These are phyloP conservation scores for Hoplias malabaricus DNA, from an alignment of 2,113 vertebrate genomes.

Conservation along the genomic window DNA sequence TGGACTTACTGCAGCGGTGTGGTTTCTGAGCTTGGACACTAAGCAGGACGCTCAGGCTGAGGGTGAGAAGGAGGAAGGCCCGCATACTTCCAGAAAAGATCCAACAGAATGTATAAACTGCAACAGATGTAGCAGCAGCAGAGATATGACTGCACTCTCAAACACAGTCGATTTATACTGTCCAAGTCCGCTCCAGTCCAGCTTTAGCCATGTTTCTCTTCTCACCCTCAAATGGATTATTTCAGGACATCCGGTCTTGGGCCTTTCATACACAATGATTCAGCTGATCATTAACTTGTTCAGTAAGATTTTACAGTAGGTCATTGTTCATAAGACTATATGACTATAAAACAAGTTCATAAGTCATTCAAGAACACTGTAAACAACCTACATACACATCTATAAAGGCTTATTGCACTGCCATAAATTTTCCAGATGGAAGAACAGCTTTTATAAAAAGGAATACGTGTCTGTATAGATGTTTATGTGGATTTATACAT, in stretches of 20 bases:
- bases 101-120: not conserved
- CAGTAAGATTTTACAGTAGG: too few species aligned
- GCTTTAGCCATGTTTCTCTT: constrained; percentile 5
- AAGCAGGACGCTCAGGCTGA: constrained; percentile 34
- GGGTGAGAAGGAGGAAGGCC: constrained; percentile 4
- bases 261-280: not conserved
- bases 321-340: too few species aligned
- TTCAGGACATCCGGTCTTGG: not conserved
- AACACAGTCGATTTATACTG: not conserved
- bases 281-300: constrained; percentile 14
- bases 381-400: too few species aligned
- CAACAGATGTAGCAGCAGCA: not conserved
- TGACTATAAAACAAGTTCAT: too few species aligned
- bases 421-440: too few species aligned
- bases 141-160: not conserved
- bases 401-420: too few species aligned
- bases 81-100: constrained; percentile 34
- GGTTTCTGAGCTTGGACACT: constrained; percentile 31
- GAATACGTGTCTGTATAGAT: too few species aligned
- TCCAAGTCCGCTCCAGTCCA: not conserved
- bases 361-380: too few species aligned
- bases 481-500: too few species aligned
- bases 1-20: constrained; percentile 55
- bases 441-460: too few species aligned
- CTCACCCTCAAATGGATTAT: not conserved